Percentiles rank a stretch among this genome's conserved stretches.
These are phyloP conservation scores for Tenthredo livida DNA, from an alignment of 2,888 invertebrate species.

Conservation along the genomic window DNA sequence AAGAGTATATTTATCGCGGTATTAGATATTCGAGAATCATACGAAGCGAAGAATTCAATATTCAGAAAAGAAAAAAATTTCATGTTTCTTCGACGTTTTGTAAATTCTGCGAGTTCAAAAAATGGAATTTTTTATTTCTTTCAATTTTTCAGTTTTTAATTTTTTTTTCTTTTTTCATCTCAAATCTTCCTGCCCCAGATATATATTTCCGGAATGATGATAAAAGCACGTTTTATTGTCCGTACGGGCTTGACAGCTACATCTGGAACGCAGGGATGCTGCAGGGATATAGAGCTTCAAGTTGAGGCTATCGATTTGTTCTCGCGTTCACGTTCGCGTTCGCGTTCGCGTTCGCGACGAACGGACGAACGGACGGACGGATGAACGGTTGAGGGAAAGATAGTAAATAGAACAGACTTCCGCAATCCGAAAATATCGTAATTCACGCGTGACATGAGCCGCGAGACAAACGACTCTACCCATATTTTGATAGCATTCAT, in stretches of 20 bases:
- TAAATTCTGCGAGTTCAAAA: background rate
- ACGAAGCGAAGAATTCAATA: background rate
- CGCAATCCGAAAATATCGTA: constrained; percentile 64
- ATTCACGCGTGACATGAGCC: constrained; percentile 27
- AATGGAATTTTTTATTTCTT: too few species aligned
- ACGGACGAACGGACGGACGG: constrained; percentile 33
- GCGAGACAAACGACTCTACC: background rate
- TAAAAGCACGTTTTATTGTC: constrained; percentile 24
- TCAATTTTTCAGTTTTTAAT: too few species aligned
- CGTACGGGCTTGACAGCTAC: constrained; percentile 42
- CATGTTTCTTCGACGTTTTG: background rate
- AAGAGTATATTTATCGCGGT: background rate
- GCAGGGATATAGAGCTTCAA: background rate
- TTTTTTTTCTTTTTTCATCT: background rate
- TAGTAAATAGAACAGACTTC: constrained; percentile 68
- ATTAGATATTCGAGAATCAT: constrained; percentile 1
- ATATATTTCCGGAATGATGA: constrained; percentile 28
- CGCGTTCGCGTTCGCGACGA: too few species aligned
- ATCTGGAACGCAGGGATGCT: constrained; percentile 50
- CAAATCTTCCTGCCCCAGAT: background rate
- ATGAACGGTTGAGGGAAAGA: constrained; percentile 61
- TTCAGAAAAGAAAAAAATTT: background rate
- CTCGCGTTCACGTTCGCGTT: constrained; percentile 61
- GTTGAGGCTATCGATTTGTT: constrained; percentile 72
- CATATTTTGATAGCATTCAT: background rate